Base-by-base conservation (phyloP, 2,113 vertebrate species). In the Cricetomys ansorgei region DNA sequence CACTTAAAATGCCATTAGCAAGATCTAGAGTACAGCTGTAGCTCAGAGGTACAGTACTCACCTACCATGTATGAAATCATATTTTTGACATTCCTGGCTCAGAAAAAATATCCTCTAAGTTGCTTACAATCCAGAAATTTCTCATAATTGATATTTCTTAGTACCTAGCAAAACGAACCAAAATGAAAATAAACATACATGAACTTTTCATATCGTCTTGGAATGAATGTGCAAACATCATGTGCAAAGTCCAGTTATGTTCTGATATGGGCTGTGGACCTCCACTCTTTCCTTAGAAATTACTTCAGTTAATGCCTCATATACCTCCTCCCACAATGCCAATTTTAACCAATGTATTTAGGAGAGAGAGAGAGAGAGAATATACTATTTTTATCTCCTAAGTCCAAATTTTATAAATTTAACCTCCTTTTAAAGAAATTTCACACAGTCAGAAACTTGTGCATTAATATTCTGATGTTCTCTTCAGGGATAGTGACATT, bases 121-220 rank as follows among this genome's bases (percentile, higher is more conserved):
- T 69, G 15, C 25, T 80, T 83, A 45, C 62, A 53, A 6, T 55
- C 55, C 23, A 45, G 31, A 1, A 90, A 76, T 64, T 72, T 48
- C 55, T 91, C 17, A 53, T 64, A 5, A n/a, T 37, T 70, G 23
- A 77, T 4, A 48, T 59, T 64, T 48, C 4, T n/a, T 4, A 77
- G 40, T 25, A 59, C 16, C 1, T 81, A 75, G 19, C 27, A 87
- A 92, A 89, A 75, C 13, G 85, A 70, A 85, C 3, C 0, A 16
- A 87, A 95, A 11, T 43, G 11, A 95, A 86, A 87, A 62, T 37
- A 81, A 70, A 27, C 7, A 55, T 4, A 76, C 62, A 40, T 72
- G 21, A 83, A 70, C 65, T 72, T 93, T 65, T 13, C 12, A 72
- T 31, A 40, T 69, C n/a, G 15, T 90, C 29, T 40, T 45, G 2